phyloP scores from a whole-genome alignment of 2,888 invertebrate species.

The Cephus rjabovi region DNA sequence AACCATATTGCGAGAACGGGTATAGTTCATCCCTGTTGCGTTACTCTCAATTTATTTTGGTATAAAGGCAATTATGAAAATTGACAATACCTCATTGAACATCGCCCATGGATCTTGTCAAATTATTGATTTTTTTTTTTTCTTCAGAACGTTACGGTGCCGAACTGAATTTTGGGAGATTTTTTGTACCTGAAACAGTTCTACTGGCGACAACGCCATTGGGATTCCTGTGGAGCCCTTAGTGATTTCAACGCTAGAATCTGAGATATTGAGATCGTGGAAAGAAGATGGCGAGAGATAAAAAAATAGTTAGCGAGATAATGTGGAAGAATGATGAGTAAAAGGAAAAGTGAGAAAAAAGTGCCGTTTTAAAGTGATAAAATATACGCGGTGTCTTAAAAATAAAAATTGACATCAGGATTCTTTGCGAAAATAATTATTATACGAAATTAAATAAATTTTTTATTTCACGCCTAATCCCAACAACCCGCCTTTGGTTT shows the following conservation, averaged over 20 bases:
- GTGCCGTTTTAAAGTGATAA: not conserved
- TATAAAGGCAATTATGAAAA: constrained; percentile 3
- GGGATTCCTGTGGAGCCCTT: not conserved
- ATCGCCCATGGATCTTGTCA: not conserved
- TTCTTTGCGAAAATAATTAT: not conserved
- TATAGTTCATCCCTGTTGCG: not conserved
- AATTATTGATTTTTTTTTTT: not conserved
- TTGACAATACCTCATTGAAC: not conserved
- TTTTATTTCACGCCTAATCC: not conserved
- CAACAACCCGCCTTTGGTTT: not conserved
- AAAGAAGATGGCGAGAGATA: not conserved
- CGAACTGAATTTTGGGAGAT: not conserved
- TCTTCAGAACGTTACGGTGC: not conserved
- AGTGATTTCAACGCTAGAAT: not conserved
- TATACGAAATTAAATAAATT: not conserved
- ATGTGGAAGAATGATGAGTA: not conserved
- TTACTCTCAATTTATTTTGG: not conserved
- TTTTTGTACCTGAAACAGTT: not conserved
- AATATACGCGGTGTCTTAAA: not conserved
- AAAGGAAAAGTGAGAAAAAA: not conserved
- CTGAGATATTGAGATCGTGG: not conserved
- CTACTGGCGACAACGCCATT: not conserved
- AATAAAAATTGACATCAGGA: not conserved
- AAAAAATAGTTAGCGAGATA: not conserved
- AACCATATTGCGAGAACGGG: not conserved